phyloP scores from a whole-genome alignment of 2,113 vertebrate genomes.

The Ascaphus truei region DNA sequence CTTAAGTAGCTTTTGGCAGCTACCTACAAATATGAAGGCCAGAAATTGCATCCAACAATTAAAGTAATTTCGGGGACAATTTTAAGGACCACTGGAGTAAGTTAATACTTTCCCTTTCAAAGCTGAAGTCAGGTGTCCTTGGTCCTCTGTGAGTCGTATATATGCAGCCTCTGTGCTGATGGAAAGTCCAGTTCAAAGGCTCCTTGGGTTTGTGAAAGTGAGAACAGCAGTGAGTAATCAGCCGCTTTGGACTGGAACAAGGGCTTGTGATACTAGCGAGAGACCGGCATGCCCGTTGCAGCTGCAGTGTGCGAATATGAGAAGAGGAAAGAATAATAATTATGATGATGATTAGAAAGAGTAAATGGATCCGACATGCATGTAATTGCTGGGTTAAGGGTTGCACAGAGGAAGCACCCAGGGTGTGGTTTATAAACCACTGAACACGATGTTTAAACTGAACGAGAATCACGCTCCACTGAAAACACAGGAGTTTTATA shows the following conservation, averaged over 20 bases:
- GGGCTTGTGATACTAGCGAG: conserved; percentile 8
- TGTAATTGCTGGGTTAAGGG: conserved; percentile 33
- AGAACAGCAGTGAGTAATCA: conserved; percentile 15
- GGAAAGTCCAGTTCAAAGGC: neutral
- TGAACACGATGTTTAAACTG: conserved; percentile 1
- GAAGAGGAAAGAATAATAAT: conserved; percentile 34
- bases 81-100: neutral
- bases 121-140: neutral
- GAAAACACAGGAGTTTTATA: conserved; percentile 20
- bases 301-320: conserved; percentile 16
- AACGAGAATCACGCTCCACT: conserved; percentile 22
- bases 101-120: neutral
- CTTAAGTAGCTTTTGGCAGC: neutral
- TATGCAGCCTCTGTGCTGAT: neutral
- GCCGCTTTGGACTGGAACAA: conserved; percentile 15
- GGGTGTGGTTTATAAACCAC: conserved; percentile 28
- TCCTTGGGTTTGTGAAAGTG: neutral
- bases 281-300: conserved; percentile 19
- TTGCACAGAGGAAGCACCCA: conserved; percentile 30
- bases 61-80: neutral
- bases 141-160: neutral
- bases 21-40: neutral
- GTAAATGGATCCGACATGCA: conserved; percentile 31
- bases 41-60: neutral
- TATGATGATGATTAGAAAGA: conserved; percentile 28